A percentile compares a stretch with the other conserved stretches of the same genome.
Conservation (phyloP, 2,888 invertebrate species). For the Drosophila parthenogenetica region DNA sequence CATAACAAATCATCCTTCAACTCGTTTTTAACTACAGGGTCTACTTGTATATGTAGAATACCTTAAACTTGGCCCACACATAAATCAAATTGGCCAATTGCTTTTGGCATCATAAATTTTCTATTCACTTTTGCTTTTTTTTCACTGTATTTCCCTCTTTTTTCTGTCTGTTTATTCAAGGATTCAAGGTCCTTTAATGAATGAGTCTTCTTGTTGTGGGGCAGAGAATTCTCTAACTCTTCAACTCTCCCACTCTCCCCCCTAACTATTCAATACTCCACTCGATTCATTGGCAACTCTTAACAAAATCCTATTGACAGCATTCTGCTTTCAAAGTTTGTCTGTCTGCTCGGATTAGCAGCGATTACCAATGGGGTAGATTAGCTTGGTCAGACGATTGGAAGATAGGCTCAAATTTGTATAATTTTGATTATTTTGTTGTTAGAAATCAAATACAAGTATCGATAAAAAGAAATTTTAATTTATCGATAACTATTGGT, state of each 20-base stretch:
- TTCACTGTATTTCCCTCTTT: background rate
- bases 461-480: too few species aligned
- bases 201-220: conserved; percentile 3
- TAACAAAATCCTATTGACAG: conserved; percentile 35
- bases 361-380: background rate
- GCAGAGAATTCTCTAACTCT: background rate
- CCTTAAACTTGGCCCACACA: conserved; percentile 24
- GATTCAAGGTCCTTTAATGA: conserved; percentile 18
- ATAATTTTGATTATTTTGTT: background rate
- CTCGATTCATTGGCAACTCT: background rate
- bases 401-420: background rate
- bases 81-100: conserved; percentile 54
- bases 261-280: conserved; percentile 9
- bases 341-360: conserved; percentile 8
- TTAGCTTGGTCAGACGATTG: background rate
- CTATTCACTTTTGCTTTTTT: conserved; percentile 37
- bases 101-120: conserved; percentile 59
- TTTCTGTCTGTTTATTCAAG: background rate
- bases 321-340: conserved; percentile 34
- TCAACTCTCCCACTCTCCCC: conserved; percentile 15
- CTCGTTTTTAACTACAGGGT: background rate
- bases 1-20: background rate
- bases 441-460: too few species aligned
- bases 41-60: background rate
- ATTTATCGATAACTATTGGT: too few species aligned